These are phyloP conservation scores for Escarpia spicata DNA, from an alignment of 2,888 invertebrate genomes.

Conservation along the genomic window DNA sequence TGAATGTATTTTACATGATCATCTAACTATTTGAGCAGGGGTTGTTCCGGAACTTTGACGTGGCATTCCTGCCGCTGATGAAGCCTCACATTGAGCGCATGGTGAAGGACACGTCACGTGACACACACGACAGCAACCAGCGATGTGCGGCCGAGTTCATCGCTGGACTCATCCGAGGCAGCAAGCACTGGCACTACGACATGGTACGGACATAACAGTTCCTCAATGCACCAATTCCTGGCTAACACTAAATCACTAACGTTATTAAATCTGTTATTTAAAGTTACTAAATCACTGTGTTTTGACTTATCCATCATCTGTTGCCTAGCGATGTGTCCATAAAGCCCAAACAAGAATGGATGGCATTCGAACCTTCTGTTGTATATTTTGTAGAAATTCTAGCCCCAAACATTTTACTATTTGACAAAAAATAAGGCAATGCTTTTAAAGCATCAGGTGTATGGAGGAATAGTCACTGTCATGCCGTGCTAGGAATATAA, in stretches of 20 bases:
- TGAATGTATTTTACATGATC: slow-evolving; percentile 19
- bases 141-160: slow-evolving; percentile 85
- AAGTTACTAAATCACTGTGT: too few relatives aligned
- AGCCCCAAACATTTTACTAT: too few relatives aligned
- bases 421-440: too few relatives aligned
- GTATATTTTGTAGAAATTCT: too few relatives aligned
- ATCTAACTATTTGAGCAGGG: slow-evolving; percentile 64
- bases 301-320: too few relatives aligned
- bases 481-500: too few relatives aligned
- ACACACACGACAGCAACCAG: slow-evolving; percentile 81
- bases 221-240: not conserved
- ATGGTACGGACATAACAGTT: slow-evolving; percentile 55
- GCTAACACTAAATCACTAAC: not conserved
- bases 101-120: slow-evolving; percentile 68
- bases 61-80: slow-evolving; percentile 73
- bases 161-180: slow-evolving; percentile 81
- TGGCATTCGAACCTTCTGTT: too few relatives aligned
- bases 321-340: too few relatives aligned
- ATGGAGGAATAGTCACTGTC: too few relatives aligned
- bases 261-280: too few relatives aligned
- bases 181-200: slow-evolving; percentile 81
- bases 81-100: slow-evolving; percentile 75
- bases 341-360: too few relatives aligned
- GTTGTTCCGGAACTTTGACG: slow-evolving; percentile 82
- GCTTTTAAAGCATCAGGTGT: too few relatives aligned